These are phyloP conservation scores for Lacanobia oleracea DNA, from an alignment of 2,888 invertebrate species.

Conservation along the genomic window DNA sequence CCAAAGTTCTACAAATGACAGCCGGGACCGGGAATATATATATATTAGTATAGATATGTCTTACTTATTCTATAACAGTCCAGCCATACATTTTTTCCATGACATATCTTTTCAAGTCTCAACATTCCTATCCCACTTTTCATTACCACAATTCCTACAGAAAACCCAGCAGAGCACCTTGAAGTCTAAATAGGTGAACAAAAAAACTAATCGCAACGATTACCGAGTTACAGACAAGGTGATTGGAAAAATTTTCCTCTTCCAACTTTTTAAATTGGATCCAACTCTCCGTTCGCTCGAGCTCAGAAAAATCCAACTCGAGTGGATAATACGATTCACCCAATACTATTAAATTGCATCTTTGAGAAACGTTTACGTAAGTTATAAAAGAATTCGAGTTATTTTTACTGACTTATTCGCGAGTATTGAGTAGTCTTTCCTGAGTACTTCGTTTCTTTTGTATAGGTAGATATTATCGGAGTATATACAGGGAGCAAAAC, in stretches of 20 bases:
- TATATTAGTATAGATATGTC: no score
- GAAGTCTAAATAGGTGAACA: constrained; percentile 61
- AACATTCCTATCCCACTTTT: constrained; percentile 10
- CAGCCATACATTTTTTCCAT: not conserved
- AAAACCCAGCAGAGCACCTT: constrained; percentile 40
- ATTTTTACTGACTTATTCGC: constrained; percentile 59
- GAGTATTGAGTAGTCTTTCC: constrained; percentile 50
- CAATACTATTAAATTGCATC: constrained; percentile 87
- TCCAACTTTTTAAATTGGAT: constrained; percentile 90
- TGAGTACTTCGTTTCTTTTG: constrained; percentile 36
- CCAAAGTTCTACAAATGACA: no score
- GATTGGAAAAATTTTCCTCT: constrained; percentile 88
- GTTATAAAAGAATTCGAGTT: constrained; percentile 69
- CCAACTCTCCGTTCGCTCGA: constrained; percentile 83
- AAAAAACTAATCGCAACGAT: constrained; percentile 85
- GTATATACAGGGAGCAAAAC: not conserved
- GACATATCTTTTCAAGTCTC: not conserved
- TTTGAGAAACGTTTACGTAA: constrained; percentile 83
- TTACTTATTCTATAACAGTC: not conserved
- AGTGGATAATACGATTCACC: constrained; percentile 86
- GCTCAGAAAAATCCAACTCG: constrained; percentile 74
- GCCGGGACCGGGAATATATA: no score
- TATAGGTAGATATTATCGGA: constrained; percentile 20
- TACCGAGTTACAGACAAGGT: constrained; percentile 80
- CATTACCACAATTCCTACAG: constrained; percentile 44